phyloP scores from a whole-genome alignment of 2,113 vertebrate genomes.

The Trinectes maculatus region DNA sequence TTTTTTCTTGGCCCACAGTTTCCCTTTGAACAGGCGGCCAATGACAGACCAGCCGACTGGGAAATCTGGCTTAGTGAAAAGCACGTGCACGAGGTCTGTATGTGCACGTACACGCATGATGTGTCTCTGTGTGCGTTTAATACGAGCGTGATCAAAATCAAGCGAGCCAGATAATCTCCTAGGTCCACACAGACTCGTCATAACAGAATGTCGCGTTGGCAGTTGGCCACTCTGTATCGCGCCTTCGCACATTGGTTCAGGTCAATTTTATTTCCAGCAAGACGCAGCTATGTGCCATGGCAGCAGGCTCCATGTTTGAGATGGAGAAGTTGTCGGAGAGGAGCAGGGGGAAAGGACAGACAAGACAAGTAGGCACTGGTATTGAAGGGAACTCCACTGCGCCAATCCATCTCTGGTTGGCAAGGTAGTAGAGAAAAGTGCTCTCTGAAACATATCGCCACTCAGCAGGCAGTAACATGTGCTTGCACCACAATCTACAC shows the following conservation, averaged over 20 bases:
- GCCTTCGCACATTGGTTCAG: conserved; percentile 35
- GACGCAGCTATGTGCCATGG: conserved; percentile 42
- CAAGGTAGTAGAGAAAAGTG: conserved; percentile 44
- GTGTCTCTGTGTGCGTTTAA: conserved; percentile 9
- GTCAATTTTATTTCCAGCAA: conserved; percentile 57
- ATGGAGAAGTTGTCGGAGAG: conserved; percentile 44
- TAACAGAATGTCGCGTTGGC: conserved; percentile 28
- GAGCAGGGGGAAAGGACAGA: conserved; percentile 14
- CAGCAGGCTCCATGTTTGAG: conserved; percentile 37
- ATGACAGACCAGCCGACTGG: conserved; percentile 73
- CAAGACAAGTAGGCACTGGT: conserved; percentile 36
- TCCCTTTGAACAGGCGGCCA: conserved; percentile 78
- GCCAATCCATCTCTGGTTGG: conserved; percentile 55
- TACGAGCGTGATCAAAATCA: conserved; percentile 51
- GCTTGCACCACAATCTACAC: conserved; percentile 66
- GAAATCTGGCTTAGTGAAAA: conserved; percentile 69
- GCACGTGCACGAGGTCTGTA: conserved; percentile 27
- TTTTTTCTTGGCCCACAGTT: conserved; percentile 64
- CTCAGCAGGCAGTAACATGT: conserved; percentile 71
- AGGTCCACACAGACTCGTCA: conserved; percentile 27
- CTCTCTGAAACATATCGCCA: conserved; percentile 55
- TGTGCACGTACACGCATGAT: neutral
- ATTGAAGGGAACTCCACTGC: conserved; percentile 52
- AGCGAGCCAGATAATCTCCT: conserved; percentile 43
- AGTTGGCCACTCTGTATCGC: conserved; percentile 24